Evolutionary conservation across 1,140 invertebrate genomes (phyloP), one percentile per base, ranked within the genome.

Genomic region (Phymastichus coffea): DNA sequence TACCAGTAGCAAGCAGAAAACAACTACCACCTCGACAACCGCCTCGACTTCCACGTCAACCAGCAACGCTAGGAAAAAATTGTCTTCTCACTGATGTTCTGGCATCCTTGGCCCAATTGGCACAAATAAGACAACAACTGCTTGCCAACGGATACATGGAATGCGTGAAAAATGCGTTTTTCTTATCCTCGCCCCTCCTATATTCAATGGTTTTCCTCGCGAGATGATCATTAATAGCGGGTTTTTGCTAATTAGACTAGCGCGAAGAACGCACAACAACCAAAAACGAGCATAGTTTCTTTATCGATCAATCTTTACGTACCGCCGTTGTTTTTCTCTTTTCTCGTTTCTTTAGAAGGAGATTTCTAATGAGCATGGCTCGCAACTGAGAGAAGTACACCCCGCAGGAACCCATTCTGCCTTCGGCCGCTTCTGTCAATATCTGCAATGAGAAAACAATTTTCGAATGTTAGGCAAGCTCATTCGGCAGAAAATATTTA

Each of bases 261-360:
- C n/a, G n/a, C n/a, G n/a, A n/a, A n/a, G n/a, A n/a, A n/a, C n/a
- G n/a, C n/a, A n/a, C n/a, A n/a, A n/a, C n/a, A n/a, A n/a, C n/a
- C n/a, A n/a, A n/a, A n/a, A n/a, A n/a, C n/a, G n/a, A n/a, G n/a
- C n/a, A n/a, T n/a, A n/a, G n/a, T n/a, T n/a, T n/a, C n/a, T n/a
- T n/a, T n/a, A n/a, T n/a, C n/a, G n/a, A n/a, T n/a, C n/a, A n/a
- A n/a, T n/a, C n/a, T n/a, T 61, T 23, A 81, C 84, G 81, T 74
- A 88, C 87, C 66, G 85, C 86, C 56, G 84, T 83, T 17, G 88
- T 88, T 79, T 88, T 88, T 68, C 87, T 81, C 63, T 86, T 88
- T 61, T 89, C 86, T 44, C 87, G 77, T 71, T 87, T 88, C 75
- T 89, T 89, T 38, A 89, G 79, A 61, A 88, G 79, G 63, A 88